phyloP scores from a whole-genome alignment of 2,797 vertebrate genomes.

The Hirundo rustica region DNA sequence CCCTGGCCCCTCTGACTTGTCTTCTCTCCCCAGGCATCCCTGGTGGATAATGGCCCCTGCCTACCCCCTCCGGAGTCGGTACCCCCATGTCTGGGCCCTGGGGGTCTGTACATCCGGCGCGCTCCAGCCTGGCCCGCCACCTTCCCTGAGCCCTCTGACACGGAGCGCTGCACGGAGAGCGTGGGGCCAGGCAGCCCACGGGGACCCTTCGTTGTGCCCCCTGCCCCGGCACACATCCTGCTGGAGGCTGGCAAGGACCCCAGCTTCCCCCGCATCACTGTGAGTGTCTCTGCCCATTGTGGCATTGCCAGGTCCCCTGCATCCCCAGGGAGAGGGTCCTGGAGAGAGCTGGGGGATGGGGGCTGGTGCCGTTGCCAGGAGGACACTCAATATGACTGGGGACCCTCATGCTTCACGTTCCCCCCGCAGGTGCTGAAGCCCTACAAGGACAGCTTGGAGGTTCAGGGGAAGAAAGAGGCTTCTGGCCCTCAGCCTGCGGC shows the following conservation, averaged over 20 bases:
- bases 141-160: constrained; percentile 82
- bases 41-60: constrained; percentile 70
- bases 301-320: background rate
- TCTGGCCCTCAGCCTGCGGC: constrained; percentile 44
- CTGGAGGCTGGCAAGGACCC: constrained; percentile 87
- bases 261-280: constrained; percentile 83
- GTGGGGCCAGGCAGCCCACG: constrained; percentile 32
- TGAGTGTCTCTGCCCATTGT: background rate
- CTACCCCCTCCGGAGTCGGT: constrained; percentile 76
- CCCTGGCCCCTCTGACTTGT: background rate
- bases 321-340: background rate
- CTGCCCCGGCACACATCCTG: constrained; percentile 73
- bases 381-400: background rate
- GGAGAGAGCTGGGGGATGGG: rapidly evolving
- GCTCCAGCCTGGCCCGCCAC: constrained; percentile 64
- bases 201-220: constrained; percentile 81
- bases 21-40: constrained; percentile 47
- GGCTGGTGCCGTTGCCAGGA: background rate
- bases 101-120: constrained; percentile 77
- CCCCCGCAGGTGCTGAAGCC: constrained; percentile 87
- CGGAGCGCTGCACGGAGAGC: constrained; percentile 74
- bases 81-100: constrained; percentile 79
- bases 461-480: constrained; percentile 71
- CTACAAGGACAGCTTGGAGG: constrained; percentile 81
- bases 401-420: background rate